Base-by-base conservation (phyloP, 2,888 invertebrate species). In the Drosophila barbarae region DNA sequence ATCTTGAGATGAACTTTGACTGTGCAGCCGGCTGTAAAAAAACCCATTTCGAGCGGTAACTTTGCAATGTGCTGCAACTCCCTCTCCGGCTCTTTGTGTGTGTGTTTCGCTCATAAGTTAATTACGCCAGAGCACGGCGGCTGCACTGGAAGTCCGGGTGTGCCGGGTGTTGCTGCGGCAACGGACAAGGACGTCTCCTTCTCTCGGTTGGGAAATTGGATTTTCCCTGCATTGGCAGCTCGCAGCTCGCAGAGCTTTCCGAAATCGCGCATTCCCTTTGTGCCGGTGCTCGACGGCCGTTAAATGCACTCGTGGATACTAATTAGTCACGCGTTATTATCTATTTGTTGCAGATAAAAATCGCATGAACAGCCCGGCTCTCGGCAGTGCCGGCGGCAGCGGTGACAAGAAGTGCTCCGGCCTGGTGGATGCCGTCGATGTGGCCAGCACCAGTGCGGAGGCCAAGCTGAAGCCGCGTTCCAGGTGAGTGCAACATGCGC, bases 381-480 rank as follows among this genome's bases (percentile, higher is more conserved):
- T 89, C 59, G 75, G 86, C 28, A 23, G 44, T 1, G 76, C 86
- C 38, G 38, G 60, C 9, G 68, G 67, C 13, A 66, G 66, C n/a
- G 58, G 66, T 9, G 89, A 89, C 71, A 89, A 87, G 68, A 87
- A 87, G 80, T 82, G 84, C 64, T 50, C 68, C 30, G 73, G 67
- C 69, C 73, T 87, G 26, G 82, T 85, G 60, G 87, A 88, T 70
- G 86, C 88, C 30, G 84, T 87, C 10, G 87, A 88, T 76, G 77
- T 87, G 71, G 88, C 88, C 64, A 80, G 86, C 56, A 81, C 84
- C 53, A 84, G 84, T 52, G 77, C 84, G 38, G 91, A 91, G 72
- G 88, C 90, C 15, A 90, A 91, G 85, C 87, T 92, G 69, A 93
- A 93, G 77, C 93, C 93, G 2, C 90, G 94, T 71, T 93, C 93